Percentiles rank a stretch among this genome's conserved stretches.
Conservation (phyloP, 2,888 invertebrate genomes). For the Eupithecia centaureata region DNA sequence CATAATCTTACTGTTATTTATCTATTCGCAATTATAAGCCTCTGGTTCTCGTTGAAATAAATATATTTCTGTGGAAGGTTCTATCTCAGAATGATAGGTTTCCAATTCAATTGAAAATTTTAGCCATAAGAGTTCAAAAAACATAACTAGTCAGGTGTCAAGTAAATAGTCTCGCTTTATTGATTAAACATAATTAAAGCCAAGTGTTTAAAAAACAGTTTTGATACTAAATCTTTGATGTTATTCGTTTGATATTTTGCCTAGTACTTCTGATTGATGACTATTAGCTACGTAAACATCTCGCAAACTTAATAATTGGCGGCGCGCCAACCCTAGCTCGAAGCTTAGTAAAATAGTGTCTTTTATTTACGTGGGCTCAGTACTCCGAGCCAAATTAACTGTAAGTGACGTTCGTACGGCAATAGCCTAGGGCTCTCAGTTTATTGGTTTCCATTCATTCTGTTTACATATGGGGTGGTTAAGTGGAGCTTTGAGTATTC, state of each 20-base stretch:
- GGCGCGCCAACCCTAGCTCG: slow-evolving; percentile 34
- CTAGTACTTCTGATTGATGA: neutral
- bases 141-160: no score
- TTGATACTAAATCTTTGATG: neutral
- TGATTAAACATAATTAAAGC: no score
- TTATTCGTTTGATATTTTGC: neutral
- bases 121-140: no score
- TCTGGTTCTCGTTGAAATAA: no score
- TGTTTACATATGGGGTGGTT: slow-evolving; percentile 34
- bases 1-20: no score
- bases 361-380: slow-evolving; percentile 44
- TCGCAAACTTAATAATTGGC: slow-evolving; percentile 1
- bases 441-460: slow-evolving; percentile 48
- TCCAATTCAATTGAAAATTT: no score
- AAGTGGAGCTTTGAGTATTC: slow-evolving; percentile 20
- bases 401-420: slow-evolving; percentile 40
- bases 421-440: slow-evolving; percentile 33
- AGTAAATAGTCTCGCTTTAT: no score
- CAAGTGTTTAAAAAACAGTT: neutral
- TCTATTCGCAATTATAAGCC: no score
- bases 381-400: slow-evolving; percentile 45
- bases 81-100: no score
- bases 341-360: slow-evolving; percentile 45
- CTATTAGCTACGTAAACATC: slow-evolving; percentile 7
- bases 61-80: no score